Base-by-base conservation (phyloP, 2,113 vertebrate genomes). In the Gymnogyps californianus region DNA sequence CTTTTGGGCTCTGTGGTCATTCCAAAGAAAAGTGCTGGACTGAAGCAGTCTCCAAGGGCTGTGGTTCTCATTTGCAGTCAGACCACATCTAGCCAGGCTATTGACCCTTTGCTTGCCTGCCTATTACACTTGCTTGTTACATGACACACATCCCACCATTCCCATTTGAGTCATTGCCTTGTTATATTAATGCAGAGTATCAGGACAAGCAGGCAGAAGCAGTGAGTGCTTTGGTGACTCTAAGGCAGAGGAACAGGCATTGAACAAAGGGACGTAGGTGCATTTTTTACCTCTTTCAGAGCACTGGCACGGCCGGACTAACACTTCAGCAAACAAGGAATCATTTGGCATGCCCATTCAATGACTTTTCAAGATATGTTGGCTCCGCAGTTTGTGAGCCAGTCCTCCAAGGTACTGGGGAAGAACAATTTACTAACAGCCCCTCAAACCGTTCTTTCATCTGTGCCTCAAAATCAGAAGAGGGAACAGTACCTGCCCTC, bases 91-190 rank as follows among this genome's bases (percentile, higher is more conserved):
- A 78, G 24, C 61, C 6, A 3, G 38, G 34, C 29, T 89, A 24
- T 67, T 95, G 76, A 95, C 83, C 75, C 83, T 87, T 95, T 83
- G 52, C 65, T 81, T 93, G 83, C 83, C 90, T 78, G 42, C 34
- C 42, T 71, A 3, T 62, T 55, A 26, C 9, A 13, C 2, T 9
- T 64, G 65, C 38, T 69, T 80, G 21, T 21, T 74, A 32, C 22
- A 10, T 20, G 59, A 59, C 55, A 78, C 28, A 10, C 34, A 24
- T 59, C 40, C 51, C 69, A 57, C 28, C 2, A 0, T 11, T 87
- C 47, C 47, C 44, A 38, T 69, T 3, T 31, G n/a, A 87, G 47
- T 47, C 34, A 22, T 2, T 40, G 36, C 19, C 55, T 59, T 55
- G 11, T 21, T 29, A 4, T 2, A 57, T 38, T 31, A 79, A 76